Percentiles rank a stretch among this genome's conserved stretches.
Conservation (phyloP, 2,888 invertebrate species). For the Leucania comma region DNA sequence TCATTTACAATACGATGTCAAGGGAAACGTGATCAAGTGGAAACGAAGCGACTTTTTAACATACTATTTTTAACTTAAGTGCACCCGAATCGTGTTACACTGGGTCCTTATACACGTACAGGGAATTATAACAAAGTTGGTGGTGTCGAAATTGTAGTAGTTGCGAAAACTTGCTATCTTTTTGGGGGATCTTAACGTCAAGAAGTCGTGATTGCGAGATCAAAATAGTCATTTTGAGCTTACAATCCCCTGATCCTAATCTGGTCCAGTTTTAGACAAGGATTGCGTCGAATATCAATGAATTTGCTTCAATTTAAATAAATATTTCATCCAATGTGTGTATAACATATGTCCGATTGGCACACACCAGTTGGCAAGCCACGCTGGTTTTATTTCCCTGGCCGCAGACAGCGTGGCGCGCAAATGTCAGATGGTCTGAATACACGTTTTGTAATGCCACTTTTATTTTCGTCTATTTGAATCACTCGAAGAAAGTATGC, state of each 20-base stretch:
- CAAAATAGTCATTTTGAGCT: background rate
- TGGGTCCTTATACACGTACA: constrained; percentile 44
- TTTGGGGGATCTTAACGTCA: constrained; percentile 39
- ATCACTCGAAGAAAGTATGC: constrained; percentile 74
- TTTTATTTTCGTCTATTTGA: constrained; percentile 67
- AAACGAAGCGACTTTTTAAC: constrained; percentile 61
- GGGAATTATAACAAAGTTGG: constrained; percentile 38
- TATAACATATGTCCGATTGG: constrained; percentile 63
- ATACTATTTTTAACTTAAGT: constrained; percentile 61
- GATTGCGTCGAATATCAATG: constrained; percentile 25
- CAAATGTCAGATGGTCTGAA: constrained; percentile 77
- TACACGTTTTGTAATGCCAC: constrained; percentile 70
- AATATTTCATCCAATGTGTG: constrained; percentile 24
- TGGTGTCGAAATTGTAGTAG: constrained; percentile 38
- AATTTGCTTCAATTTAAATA: constrained; percentile 24
- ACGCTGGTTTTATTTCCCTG: constrained; percentile 67
- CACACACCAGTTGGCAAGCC: constrained; percentile 75
- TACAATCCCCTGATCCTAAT: constrained; percentile 29
- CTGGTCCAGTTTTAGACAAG: constrained; percentile 14
- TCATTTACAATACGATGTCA: constrained; percentile 75
- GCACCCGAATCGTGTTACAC: constrained; percentile 55
- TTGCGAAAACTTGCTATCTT: constrained; percentile 45
- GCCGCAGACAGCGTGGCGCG: constrained; percentile 86
- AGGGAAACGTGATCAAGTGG: constrained; percentile 83
- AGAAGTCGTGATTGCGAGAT: constrained; percentile 44